Evolutionary conservation across 1,140 invertebrate species (phyloP), one percentile per base, ranked within the genome.

Genomic region (Bombus soroeensis): DNA sequence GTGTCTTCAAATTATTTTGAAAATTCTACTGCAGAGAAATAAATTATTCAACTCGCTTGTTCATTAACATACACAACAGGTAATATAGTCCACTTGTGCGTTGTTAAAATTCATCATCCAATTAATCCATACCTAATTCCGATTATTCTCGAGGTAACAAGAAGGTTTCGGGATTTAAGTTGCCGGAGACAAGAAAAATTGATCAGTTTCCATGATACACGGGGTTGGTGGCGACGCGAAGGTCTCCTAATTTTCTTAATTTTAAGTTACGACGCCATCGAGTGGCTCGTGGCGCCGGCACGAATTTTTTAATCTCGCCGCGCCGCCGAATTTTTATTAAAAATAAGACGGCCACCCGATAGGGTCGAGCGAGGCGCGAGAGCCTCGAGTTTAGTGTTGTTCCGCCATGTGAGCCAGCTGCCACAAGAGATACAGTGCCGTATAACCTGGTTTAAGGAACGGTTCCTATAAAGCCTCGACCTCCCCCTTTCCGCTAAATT

Each of bases 221-320:
- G 28, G 78, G 39, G 71, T 18, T 59, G 76, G 47, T 15, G 57
- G 73, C 71, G 37, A 64, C 28, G 32, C 32, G 39, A 70, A n/a
- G 73, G 81, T 15, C 84, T 84, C 85, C 85, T 91, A 93, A 93
- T 93, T 92, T 92, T 92, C 88, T 93, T 92, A 89, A 93, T 92
- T 89, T 88, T 88, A 92, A 93, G 90, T 93, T 93, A 93, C 90
- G 92, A 91, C 79, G 84, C 91, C 82, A 87, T 88, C 88, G 87
- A 84, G 88, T 87, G 74, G 82, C 85, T 86, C 81, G 47, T 74
- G 73, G 82, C 81, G 74, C 76, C 82, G 78, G 86, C 75, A 83
- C 86, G 89, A 92, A 91, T 90, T 93, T 92, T 92, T 93, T 92
- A 90, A 91, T 91, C 89, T 91, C 85, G 80, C 74, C 76, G n/a